Base-by-base conservation (phyloP, 2,888 invertebrate genomes). In the Ptychoptera contaminata region DNA sequence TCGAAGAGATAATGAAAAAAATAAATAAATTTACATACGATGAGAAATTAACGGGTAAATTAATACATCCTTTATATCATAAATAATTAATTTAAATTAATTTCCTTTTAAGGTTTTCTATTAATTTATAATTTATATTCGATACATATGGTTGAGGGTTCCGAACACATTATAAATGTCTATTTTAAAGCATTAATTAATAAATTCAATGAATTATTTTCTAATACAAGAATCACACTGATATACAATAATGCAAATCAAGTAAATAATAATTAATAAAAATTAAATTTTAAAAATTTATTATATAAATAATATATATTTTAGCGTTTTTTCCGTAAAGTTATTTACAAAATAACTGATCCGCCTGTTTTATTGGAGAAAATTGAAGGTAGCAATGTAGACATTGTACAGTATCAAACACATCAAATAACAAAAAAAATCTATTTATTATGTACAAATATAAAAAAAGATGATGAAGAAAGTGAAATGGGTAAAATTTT, bases 111-210 rank as follows among this genome's bases (percentile, higher is more conserved):
- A 43, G 37, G 37, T 2, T 16, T 50, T 2, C 39, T 48, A 14
- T 12, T 51, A 36, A 47, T 46, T 37, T 48, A 50, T 41, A 47
- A 42, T 16, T 31, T 37, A 23, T 45, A 50, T 46, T 49, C 49
- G 4, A n/a, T 50, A 1, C 46, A 47, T 29, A 44, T 51, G 47
- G 16, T 51, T 6, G 51, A 51, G 44, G 51, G 51, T 7, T 38
- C 40, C 4, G 51, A 51, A 40, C 47, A 47, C 31, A 14, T 45
- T n/a, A 37, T 51, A 31, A 47, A 48, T 2, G 38, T 34, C 8
- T 51, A 48, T 46, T 34, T 50, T 3, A n/a, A n/a, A n/a, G n/a
- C n/a, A n/a, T n/a, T n/a, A n/a, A n/a, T n/a, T n/a, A n/a, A n/a
- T n/a, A n/a, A n/a, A n/a, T n/a, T n/a, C n/a, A n/a, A n/a, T n/a